Percentiles rank a stretch among this genome's conserved stretches.
Conservation (phyloP, 2,113 vertebrate genomes). For the Stigmatopora nigra region DNA sequence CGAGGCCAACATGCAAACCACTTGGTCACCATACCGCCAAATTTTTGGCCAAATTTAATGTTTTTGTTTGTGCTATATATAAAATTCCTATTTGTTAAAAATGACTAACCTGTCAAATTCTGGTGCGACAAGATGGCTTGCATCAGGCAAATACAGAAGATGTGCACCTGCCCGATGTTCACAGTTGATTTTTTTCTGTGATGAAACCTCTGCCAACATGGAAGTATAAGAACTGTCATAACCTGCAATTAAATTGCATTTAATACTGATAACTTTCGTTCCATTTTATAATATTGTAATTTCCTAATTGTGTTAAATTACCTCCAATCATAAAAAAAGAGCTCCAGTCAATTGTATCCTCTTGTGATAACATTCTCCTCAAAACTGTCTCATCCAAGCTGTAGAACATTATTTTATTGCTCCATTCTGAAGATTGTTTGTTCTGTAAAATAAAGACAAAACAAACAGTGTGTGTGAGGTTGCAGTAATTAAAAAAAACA, state of each 20-base stretch:
- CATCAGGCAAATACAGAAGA: conserved; percentile 51
- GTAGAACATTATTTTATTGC: conserved; percentile 30
- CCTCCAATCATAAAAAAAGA: conserved; percentile 25
- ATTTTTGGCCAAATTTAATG: too few species aligned
- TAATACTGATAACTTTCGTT: not conserved
- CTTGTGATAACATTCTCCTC: conserved; percentile 41
- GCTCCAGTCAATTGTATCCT: conserved; percentile 53
- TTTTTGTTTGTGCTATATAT: too few species aligned
- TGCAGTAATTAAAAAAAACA: not conserved
- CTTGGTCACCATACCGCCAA: too few species aligned
- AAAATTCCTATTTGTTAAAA: not conserved
- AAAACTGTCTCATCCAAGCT: conserved; percentile 43
- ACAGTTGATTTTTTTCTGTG: conserved; percentile 22
- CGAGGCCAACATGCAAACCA: too few species aligned
- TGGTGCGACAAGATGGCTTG: conserved; percentile 22
- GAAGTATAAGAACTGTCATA: conserved; percentile 26
- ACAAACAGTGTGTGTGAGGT: too few species aligned
- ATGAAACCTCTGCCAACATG: conserved; percentile 45
- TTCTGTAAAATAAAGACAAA: conserved; percentile 20
- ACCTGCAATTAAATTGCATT: conserved; percentile 28
- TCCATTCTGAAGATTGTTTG: not conserved
- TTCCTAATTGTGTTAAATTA: not conserved
- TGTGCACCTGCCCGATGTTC: conserved; percentile 5
- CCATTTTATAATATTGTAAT: not conserved
- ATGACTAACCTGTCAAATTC: conserved; percentile 32